Evolutionary conservation across 2,113 vertebrate genomes (phyloP).

Genomic region (Sula dactylatra): DNA sequence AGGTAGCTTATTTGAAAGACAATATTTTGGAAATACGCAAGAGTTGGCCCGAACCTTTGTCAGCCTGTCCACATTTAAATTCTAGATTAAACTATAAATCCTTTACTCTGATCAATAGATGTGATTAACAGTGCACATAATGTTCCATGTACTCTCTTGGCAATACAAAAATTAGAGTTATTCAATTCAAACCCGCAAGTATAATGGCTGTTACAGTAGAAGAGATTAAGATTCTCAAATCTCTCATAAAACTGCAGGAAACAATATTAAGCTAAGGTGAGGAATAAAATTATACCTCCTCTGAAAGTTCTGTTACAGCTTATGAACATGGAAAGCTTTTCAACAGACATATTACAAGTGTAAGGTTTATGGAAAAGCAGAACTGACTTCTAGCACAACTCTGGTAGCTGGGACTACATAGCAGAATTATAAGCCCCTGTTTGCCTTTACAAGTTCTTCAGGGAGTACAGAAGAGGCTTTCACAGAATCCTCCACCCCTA

Average conservation of each 20-base stretch:
- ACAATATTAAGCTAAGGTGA: not conserved
- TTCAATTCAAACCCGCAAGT: not conserved
- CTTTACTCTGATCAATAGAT: not conserved
- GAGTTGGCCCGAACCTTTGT: not conserved
- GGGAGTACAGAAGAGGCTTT: not conserved
- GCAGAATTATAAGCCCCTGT: not conserved
- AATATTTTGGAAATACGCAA: not conserved
- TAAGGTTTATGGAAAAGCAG: not conserved
- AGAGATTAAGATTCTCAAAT: not conserved
- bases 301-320: not conserved
- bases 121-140: not conserved
- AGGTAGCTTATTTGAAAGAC: not conserved
- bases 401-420: not conserved
- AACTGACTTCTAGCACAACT: not conserved
- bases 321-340: not conserved
- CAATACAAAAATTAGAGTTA: not conserved
- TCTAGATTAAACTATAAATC: not conserved
- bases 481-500: not conserved
- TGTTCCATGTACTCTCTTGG: not conserved
- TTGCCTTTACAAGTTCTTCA: not conserved
- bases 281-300: not conserved
- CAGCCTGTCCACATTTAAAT: not conserved
- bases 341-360: not conserved
- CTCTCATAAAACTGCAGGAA: not conserved
- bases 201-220: not conserved